Conservation (phyloP, 1,140 invertebrate genomes). For the Saccostrea echinata region DNA sequence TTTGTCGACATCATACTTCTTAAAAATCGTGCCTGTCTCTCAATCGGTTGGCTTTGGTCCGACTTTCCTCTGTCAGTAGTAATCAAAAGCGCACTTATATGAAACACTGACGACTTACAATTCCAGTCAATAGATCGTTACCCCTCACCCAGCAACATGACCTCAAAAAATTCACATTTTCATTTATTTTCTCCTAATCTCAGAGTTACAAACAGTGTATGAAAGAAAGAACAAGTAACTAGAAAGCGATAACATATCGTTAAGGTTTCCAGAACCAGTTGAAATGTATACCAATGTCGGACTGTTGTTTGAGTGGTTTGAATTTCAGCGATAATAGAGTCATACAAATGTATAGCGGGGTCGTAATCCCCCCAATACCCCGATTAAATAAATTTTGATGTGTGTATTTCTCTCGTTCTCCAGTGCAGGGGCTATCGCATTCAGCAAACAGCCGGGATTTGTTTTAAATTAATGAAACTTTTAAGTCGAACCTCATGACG, state of each 20-base stretch:
- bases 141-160: background rate
- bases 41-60: background rate
- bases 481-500: background rate
- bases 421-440: background rate
- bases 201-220: background rate
- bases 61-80: slow-evolving; percentile 16
- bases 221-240: background rate
- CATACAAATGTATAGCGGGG: slow-evolving; percentile 19
- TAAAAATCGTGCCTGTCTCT: background rate
- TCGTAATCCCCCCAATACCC: slow-evolving; percentile 14
- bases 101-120: background rate
- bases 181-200: slow-evolving; percentile 15
- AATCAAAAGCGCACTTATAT: background rate
- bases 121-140: background rate
- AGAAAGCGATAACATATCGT: slow-evolving; percentile 12
- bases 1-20: background rate
- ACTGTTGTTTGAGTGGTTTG: slow-evolving; percentile 1
- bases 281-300: background rate
- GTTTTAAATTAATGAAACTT: slow-evolving; percentile 31
- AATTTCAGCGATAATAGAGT: slow-evolving; percentile 1
- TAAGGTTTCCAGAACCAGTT: background rate
- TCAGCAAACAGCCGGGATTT: background rate
- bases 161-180: background rate
- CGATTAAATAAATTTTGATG: background rate
- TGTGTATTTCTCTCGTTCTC: background rate